Conservation (phyloP, 1,140 invertebrate species). For the Idris sp. region DNA sequence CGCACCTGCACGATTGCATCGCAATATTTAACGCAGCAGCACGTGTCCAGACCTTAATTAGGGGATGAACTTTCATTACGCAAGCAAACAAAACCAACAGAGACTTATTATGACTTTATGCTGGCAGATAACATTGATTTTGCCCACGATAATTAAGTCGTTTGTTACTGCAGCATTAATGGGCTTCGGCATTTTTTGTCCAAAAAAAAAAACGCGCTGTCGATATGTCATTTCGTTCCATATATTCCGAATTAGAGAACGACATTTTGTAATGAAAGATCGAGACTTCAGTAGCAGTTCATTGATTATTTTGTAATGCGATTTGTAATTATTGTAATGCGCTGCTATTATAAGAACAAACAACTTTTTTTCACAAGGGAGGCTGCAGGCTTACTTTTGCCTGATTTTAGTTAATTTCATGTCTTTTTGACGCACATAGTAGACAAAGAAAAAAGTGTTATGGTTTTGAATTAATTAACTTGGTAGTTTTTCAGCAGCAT, state of each 20-base stretch:
- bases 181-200: not conserved
- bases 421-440: no score
- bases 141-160: slow-evolving; percentile 37
- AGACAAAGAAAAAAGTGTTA: no score
- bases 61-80: slow-evolving; percentile 43
- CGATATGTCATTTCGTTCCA: not conserved
- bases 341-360: not conserved
- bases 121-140: slow-evolving; percentile 40
- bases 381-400: no score
- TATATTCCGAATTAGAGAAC: slow-evolving; percentile 27
- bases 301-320: slow-evolving; percentile 14
- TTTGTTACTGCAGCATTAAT: slow-evolving; percentile 18
- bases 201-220: slow-evolving; percentile 9
- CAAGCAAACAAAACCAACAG: slow-evolving; percentile 36
- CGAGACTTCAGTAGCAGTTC: not conserved
- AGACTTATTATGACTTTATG: slow-evolving; percentile 40
- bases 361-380: no score
- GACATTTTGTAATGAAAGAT: slow-evolving; percentile 13
- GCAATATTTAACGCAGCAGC: slow-evolving; percentile 7
- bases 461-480: no score
- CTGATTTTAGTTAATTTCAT: no score
- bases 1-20: slow-evolving; percentile 10
- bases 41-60: slow-evolving; percentile 30
- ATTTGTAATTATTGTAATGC: slow-evolving; percentile 18
- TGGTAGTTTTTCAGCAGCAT: no score